Evolutionary conservation across 2,113 vertebrate genomes (phyloP).

Genomic region (Elachura formosa): DNA sequence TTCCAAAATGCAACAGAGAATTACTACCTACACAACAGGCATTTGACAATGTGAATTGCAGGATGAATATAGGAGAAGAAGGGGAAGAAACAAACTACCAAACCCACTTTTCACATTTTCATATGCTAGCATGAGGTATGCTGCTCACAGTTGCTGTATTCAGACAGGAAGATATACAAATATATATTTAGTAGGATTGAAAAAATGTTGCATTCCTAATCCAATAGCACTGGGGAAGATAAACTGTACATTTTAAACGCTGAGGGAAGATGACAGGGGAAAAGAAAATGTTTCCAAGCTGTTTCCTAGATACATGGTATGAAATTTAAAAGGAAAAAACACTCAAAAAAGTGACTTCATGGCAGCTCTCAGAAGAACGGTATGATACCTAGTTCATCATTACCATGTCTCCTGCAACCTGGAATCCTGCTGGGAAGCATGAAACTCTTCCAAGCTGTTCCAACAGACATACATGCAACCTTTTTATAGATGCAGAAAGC

Average conservation of each 20-base stretch:
- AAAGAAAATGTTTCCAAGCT: background rate
- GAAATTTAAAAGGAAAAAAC: background rate
- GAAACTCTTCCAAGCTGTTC: slow-evolving; percentile 3
- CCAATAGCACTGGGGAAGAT: background rate
- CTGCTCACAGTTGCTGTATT: background rate
- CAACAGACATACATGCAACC: background rate
- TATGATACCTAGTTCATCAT: background rate
- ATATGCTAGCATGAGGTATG: background rate
- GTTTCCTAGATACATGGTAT: background rate
- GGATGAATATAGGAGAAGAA: background rate
- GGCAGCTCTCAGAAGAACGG: background rate
- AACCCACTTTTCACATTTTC: background rate
- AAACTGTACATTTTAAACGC: background rate
- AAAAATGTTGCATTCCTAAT: background rate
- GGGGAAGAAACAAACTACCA: too few species aligned
- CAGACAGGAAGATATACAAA: background rate
- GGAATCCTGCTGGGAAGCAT: background rate
- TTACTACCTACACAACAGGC: background rate
- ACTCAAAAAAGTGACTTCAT: slow-evolving; percentile 10
- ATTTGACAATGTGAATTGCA: background rate
- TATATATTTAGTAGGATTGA: background rate
- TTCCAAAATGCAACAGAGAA: slow-evolving; percentile 34
- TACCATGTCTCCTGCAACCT: background rate
- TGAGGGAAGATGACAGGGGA: background rate
- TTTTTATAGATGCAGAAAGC: background rate